Evolutionary conservation across 2,888 invertebrate genomes (phyloP), one percentile per base, ranked within the genome.

Genomic region (Coenonympha arcania): DNA sequence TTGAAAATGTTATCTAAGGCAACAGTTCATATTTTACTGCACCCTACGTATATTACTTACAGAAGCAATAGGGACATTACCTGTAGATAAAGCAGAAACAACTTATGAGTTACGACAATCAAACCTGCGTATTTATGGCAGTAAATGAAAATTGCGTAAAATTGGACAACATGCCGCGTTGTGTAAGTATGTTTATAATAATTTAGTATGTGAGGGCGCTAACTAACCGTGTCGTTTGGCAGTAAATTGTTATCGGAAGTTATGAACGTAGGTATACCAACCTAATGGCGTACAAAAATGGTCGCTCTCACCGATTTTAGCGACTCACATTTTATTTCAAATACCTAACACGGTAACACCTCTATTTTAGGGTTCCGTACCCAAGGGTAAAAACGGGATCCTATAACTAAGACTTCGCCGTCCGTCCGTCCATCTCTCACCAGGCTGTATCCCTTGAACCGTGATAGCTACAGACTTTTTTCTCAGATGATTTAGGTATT

Each of bases 101-200:
- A 42, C 8, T 44, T 34, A 33, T 3, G 34, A 24, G 18, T 44
- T 22, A 34, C 44, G 34, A 33, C 44, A 34, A 44, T 44, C 24
- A 44, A 33, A n/a, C 30, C 19, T 11, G 9, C 19, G 15, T 66
- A 63, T 79, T 84, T 79, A 83, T 73, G 66, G 76, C 70, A 69
- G 67, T 67, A 71, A 71, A 76, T 81, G 74, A 83, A 83, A 84
- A 79, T 81, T 84, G 83, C 85, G 85, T 77, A 82, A 85, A 86
- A 86, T 85, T 85, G 76, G 75, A 80, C 73, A 70, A 69, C 43
- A 43, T 6, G 30, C 70, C 78, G 75, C 66, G 65, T 71, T 71
- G 72, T n/a, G n/a, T n/a, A n/a, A 69, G 72, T 76, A 78, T 78
- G 49, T 51, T 54, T 79, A 82, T 78, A 76, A 80, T 79, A 83